Conservation (phyloP, 2,888 invertebrate species). For the Andricus quercusramuli region DNA sequence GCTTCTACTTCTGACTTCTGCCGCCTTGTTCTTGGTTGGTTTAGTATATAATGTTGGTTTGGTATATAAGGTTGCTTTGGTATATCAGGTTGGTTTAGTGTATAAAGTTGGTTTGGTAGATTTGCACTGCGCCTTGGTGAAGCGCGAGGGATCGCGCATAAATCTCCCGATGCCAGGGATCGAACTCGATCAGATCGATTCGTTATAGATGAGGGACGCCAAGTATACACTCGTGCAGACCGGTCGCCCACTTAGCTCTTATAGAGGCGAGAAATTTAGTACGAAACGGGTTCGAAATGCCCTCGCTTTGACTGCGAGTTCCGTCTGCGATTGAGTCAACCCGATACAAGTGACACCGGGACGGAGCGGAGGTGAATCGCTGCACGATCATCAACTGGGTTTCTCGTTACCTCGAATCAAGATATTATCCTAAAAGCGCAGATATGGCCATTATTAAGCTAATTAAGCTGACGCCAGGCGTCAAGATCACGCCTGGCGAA, state of each 20-base stretch:
- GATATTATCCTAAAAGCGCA: conserved; percentile 39
- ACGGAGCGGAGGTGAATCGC: conserved; percentile 54
- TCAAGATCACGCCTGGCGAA: conserved; percentile 18
- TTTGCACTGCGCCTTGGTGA: conserved; percentile 51
- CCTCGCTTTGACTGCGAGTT: conserved; percentile 53
- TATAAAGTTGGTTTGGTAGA: conserved; percentile 43
- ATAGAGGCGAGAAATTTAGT: conserved; percentile 61
- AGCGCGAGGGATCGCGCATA: conserved; percentile 65
- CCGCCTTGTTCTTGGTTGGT: background rate
- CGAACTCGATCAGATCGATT: conserved; percentile 70
- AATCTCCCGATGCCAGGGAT: conserved; percentile 65
- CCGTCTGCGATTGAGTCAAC: conserved; percentile 60
- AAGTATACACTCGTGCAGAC: conserved; percentile 42
- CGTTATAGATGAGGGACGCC: conserved; percentile 68
- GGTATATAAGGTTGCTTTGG: conserved; percentile 6
- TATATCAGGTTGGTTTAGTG: conserved; percentile 16
- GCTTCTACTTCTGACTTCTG: conserved; percentile 22
- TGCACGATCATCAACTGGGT: conserved; percentile 47
- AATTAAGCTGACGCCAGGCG: conserved; percentile 30
- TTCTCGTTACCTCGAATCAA: conserved; percentile 45
- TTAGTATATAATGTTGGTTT: background rate
- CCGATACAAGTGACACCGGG: conserved; percentile 57
- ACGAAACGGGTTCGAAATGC: conserved; percentile 56
- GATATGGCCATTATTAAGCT: conserved; percentile 40
- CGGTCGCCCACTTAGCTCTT: conserved; percentile 58